Percentiles rank a stretch among this genome's conserved stretches.
These are phyloP conservation scores for Eilema caniola DNA, from an alignment of 2,888 invertebrate genomes.

Conservation along the genomic window DNA sequence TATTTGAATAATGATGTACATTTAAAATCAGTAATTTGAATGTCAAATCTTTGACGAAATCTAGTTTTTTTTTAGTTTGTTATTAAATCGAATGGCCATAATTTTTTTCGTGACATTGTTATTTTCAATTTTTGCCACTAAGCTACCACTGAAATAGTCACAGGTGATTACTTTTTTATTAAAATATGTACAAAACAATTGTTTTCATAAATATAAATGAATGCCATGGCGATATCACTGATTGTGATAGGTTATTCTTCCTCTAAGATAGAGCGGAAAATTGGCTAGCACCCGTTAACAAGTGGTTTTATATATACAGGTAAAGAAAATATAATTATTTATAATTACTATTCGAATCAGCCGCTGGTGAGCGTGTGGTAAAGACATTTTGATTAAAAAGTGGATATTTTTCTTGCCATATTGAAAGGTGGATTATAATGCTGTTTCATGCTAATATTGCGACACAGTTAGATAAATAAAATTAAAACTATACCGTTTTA, in stretches of 20 bases:
- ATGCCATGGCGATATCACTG: no score
- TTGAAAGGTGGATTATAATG: no score
- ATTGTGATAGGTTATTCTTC: no score
- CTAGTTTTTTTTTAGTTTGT: not conserved
- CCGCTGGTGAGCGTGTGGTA: not conserved
- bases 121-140: not conserved
- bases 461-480: not conserved
- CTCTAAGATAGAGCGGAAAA: not conserved
- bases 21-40: not conserved
- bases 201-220: no score
- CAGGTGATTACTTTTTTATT: no score
- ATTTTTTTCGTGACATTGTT: not conserved
- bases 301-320: no score
- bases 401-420: not conserved
- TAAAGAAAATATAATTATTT: not conserved
- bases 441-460: not conserved
- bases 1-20: not conserved
- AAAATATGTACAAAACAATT: no score
- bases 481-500: not conserved
- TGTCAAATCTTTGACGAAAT: not conserved
- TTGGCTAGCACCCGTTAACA: not conserved
- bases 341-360: no score
- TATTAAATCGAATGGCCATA: not conserved
- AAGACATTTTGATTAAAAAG: not conserved
- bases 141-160: not conserved